phyloP scores from a whole-genome alignment of 2,113 vertebrate genomes.

The Bubo bubo region DNA sequence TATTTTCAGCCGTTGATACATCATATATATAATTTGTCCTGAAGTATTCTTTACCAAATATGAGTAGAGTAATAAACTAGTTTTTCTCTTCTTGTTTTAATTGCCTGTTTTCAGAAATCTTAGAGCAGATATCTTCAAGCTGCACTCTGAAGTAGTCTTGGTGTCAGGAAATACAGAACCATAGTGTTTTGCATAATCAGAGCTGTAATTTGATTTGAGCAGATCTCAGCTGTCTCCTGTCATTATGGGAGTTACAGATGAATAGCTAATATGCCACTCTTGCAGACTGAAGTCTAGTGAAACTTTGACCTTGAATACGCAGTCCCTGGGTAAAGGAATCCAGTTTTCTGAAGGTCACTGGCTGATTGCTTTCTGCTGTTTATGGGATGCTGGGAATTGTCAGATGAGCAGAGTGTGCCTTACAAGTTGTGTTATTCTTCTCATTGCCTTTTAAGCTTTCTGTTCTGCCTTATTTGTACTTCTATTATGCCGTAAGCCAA shows the following conservation, averaged over 20 bases:
- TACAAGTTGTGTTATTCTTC: constrained; percentile 39
- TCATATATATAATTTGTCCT: not conserved
- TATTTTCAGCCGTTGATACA: not conserved
- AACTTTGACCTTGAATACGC: constrained; percentile 16
- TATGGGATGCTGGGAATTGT: constrained; percentile 25
- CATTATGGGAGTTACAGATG: not conserved
- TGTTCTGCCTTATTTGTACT: constrained; percentile 57
- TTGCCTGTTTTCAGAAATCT: constrained; percentile 33
- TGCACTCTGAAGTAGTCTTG: not conserved
- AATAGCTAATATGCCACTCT: not conserved
- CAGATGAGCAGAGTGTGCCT: constrained; percentile 31
- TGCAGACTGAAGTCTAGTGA: not conserved
- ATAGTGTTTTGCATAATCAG: constrained; percentile 18
- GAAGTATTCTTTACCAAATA: constrained; percentile 5
- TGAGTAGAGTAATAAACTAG: not conserved
- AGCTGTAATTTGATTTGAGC: constrained; percentile 43
- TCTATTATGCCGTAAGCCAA: not conserved
- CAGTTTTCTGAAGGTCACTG: constrained; percentile 38
- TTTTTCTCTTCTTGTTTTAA: constrained; percentile 25
- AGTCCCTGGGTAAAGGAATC: not conserved
- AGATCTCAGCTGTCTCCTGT: constrained; percentile 46
- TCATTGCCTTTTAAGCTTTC: constrained; percentile 31
- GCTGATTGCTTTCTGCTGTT: constrained; percentile 13
- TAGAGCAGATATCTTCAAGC: not conserved
- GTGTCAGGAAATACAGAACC: constrained; percentile 12